Base-by-base conservation (phyloP, 2,797 vertebrate genomes). In the Phrynocephalus forsythii region DNA sequence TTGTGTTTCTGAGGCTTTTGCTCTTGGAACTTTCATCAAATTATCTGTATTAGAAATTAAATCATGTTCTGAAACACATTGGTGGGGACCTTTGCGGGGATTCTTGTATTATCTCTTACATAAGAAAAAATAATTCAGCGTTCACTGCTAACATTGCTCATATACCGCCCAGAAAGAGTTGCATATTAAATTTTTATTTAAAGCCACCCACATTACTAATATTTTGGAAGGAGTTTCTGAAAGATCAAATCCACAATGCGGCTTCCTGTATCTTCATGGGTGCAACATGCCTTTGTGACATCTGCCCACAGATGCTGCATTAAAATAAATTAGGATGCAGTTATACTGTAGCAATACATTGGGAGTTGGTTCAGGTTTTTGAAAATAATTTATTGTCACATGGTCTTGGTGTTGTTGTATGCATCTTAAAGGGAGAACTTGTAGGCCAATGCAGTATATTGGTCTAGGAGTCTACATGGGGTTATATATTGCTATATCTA, bases 71-170 rank as follows among this genome's bases (percentile, higher is more conserved):
- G 72, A 85, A 88, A 91, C 26, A 88, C 26, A 52, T 77, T 68
- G 1, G 33, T 48, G 8, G 84, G 24, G 13, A 91, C 89, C 81
- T 85, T 80, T 2, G 52, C 3, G 85, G 76, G 69, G 85, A 87
- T 87, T 44, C 3, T 87, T 80, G 6, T 66, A 52, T 89, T 91
- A 90, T 67, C 44, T 90, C 44, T 88, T 92, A 90, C 1, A n/a
- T 88, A 93, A 93, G 44, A 0, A 84, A 44, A 91, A 93, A 60
- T 1, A 11, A 50, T 89, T 91, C 63, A 56, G 84, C 87, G 86
- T 78, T 11, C 56, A 48, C 88, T 90, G 44, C 26, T 87, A 69
- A 44, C 44, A 30, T 50, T 90, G 80, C 82, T 5, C 2, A 56
- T 20, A 3, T 89, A 88, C 38, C 44, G 77, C 1, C 63, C 6